Percentiles rank a stretch among this genome's conserved stretches.
phyloP scores from a whole-genome alignment of 2,888 invertebrate genomes.

The Pollenia angustigena region DNA sequence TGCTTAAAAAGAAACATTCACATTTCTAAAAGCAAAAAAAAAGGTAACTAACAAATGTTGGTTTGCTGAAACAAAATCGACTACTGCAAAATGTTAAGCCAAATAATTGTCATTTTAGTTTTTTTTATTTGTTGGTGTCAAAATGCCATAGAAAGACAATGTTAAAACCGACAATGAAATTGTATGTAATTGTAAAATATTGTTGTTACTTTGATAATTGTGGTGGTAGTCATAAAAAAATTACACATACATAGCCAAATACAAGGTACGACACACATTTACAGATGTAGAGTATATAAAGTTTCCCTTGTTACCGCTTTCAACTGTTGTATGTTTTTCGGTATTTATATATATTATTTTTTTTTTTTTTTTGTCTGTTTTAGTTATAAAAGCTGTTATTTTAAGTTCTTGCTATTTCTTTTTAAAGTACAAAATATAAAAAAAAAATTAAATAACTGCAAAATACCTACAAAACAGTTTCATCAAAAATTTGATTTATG shows the following conservation, averaged over 20 bases:
- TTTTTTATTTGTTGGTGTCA: slow-evolving; percentile 50
- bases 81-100: slow-evolving; percentile 49
- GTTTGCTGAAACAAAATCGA: slow-evolving; percentile 1
- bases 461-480: slow-evolving; percentile 32
- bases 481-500: slow-evolving; percentile 36
- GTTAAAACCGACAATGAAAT: slow-evolving; percentile 45
- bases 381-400: slow-evolving; percentile 30
- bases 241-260: neutral
- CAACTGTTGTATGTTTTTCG: neutral
- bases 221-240: neutral
- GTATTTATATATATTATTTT: neutral
- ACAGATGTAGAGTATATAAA: slow-evolving; percentile 10
- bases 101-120: slow-evolving; percentile 43
- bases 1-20: no score
- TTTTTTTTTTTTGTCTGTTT: slow-evolving; percentile 24
- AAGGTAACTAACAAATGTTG: no score
- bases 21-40: no score
- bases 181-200: slow-evolving; percentile 55
- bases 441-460: slow-evolving; percentile 20
- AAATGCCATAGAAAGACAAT: slow-evolving; percentile 43
- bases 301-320: slow-evolving; percentile 17
- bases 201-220: slow-evolving; percentile 46
- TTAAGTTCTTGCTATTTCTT: neutral
- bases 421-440: neutral
- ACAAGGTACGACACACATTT: neutral